Percentiles rank a stretch among this genome's conserved stretches.
phyloP scores from a whole-genome alignment of 2,797 vertebrate species.

The Antennarius maculatus region DNA sequence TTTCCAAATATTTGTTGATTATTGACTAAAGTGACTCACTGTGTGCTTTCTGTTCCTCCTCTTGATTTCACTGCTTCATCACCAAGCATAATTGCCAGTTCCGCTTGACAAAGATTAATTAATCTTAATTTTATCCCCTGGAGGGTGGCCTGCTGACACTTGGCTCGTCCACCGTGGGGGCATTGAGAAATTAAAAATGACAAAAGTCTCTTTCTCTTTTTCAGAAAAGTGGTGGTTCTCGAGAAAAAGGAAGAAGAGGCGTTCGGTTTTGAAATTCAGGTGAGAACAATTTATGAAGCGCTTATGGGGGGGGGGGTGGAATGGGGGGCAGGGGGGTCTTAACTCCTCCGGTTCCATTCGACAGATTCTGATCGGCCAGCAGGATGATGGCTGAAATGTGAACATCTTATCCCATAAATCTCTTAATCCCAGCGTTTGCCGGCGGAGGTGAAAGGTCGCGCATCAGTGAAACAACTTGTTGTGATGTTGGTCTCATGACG shows the following conservation, averaged over 20 bases:
- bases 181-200: too few relatives aligned
- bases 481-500: slow-evolving; percentile 59
- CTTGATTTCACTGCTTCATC: neutral
- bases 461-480: slow-evolving; percentile 13
- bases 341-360: slow-evolving; percentile 19
- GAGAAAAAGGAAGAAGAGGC: slow-evolving; percentile 90
- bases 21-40: neutral
- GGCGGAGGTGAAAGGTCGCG: slow-evolving; percentile 38
- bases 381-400: slow-evolving; percentile 6
- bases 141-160: too few relatives aligned
- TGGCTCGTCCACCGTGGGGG: too few relatives aligned
- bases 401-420: slow-evolving; percentile 30
- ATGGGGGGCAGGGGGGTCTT: neutral
- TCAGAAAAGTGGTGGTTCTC: slow-evolving; percentile 88
- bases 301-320: too few relatives aligned
- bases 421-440: slow-evolving; percentile 39
- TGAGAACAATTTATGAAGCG: slow-evolving; percentile 62
- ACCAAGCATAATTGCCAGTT: too few relatives aligned
- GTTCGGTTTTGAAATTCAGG: slow-evolving; percentile 98
- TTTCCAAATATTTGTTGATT: too few relatives aligned
- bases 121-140: too few relatives aligned
- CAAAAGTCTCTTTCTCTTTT: slow-evolving; percentile 15
- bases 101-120: too few relatives aligned
- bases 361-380: slow-evolving; percentile 33
- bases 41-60: neutral